Conservation (phyloP, 2,888 invertebrate genomes). For the Apantesis nais region DNA sequence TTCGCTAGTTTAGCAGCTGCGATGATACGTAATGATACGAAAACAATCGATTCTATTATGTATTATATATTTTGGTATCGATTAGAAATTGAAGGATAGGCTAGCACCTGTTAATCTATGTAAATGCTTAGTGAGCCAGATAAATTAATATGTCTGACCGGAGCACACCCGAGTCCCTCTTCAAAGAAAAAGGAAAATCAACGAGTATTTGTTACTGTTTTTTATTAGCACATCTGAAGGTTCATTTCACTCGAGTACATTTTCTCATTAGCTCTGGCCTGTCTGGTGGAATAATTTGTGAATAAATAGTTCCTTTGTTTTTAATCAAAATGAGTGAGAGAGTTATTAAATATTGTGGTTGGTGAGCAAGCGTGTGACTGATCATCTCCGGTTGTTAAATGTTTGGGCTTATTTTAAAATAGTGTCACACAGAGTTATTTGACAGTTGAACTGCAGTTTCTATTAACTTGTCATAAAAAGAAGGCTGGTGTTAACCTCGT, state of each 20-base stretch:
- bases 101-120: slow-evolving; percentile 45
- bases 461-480: not conserved
- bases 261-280: slow-evolving; percentile 52
- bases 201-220: slow-evolving; percentile 41
- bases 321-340: slow-evolving; percentile 34
- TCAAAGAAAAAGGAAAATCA: slow-evolving; percentile 46
- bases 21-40: slow-evolving; percentile 13
- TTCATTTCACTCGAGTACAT: slow-evolving; percentile 48
- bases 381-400: not conserved
- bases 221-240: slow-evolving; percentile 43
- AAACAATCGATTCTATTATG: slow-evolving; percentile 26
- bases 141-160: slow-evolving; percentile 57
- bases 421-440: not conserved
- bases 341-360: slow-evolving; percentile 18
- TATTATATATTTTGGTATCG: slow-evolving; percentile 19
- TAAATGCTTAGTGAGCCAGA: slow-evolving; percentile 54
- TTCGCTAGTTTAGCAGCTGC: slow-evolving; percentile 32
- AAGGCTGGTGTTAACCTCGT: not conserved
- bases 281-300: slow-evolving; percentile 44
- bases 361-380: not conserved
- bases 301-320: slow-evolving; percentile 43
- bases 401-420: not conserved
- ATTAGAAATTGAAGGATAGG: slow-evolving; percentile 13
- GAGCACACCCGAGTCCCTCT: slow-evolving; percentile 39
- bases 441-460: not conserved